Base-by-base conservation (phyloP, 2,888 invertebrate genomes). In the Argyresthia albistria region DNA sequence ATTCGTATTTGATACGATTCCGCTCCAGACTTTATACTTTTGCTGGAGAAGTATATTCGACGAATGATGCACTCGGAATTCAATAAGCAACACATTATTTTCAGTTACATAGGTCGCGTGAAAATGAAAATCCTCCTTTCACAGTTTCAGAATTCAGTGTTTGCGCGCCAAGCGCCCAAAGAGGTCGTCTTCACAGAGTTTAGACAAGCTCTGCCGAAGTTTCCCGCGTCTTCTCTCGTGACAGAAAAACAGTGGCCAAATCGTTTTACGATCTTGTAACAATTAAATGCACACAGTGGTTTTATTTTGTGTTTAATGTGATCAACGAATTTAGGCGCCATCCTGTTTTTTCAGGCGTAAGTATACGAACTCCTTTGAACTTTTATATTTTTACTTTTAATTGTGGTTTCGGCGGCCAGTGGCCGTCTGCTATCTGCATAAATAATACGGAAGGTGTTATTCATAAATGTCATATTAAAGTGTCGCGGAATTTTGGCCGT, bases 161-260 rank as follows among this genome's bases (percentile, higher is more conserved):
- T 57, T 70, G 76, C 80, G 74, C 69, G 64, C 59, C 62, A 54
- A 57, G 79, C 80, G 77, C 69, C 55, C 59, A 59, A 69, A 56
- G 39, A 50, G 53, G 65, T 63, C 60, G 76, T 67, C 37, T 25
- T 54, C 35, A 53, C 7, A 35, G 25, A 15, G 50, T 42, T 46
- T 53, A 59, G 67, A 55, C 62, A 57, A 54, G 55, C 55, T 54
- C 49, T 46, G 43, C 25, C 54, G 35, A 77, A 79, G 69, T 79
- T 79, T 74, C 76, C 76, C 75, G 75, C 69, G 73, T 75, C 67
- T 73, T 69, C 59, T 43, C 45, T 45, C 52, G 52, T 35, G 42
- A 39, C 8, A 42, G 8, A 53, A 49, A 51, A 49, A 51, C 47
- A 55, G 50, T 53, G 54, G 51, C 56, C 35, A 53, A 52, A 53